These are phyloP conservation scores for Spodoptera exigua DNA, from an alignment of 2,888 invertebrate species.

Conservation along the genomic window DNA sequence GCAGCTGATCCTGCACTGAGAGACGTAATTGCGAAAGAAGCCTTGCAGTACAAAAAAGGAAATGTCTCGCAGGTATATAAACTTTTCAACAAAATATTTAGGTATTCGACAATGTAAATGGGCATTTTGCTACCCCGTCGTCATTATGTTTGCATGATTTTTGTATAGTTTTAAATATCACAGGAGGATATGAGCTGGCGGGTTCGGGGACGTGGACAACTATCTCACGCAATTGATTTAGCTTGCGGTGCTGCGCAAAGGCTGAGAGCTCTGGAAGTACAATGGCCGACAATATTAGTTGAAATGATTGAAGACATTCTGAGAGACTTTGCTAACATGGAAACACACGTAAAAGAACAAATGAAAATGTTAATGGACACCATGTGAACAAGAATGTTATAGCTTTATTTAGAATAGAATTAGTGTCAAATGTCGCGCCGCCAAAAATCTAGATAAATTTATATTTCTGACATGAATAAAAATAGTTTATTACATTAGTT, in stretches of 20 bases:
- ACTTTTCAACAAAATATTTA: background rate
- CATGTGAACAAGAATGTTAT: constrained; percentile 58
- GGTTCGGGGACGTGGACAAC: constrained; percentile 92
- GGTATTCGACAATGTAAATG: background rate
- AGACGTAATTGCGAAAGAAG: constrained; percentile 95
- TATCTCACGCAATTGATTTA: constrained; percentile 92
- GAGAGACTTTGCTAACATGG: constrained; percentile 94
- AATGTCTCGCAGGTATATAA: constrained; percentile 82
- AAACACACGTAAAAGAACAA: constrained; percentile 93
- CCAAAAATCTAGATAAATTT: constrained; percentile 44
- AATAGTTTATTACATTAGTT: constrained; percentile 8
- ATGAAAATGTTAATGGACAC: constrained; percentile 87
- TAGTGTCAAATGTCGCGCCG: constrained; percentile 53
- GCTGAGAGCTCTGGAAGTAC: constrained; percentile 92
- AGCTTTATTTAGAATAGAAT: constrained; percentile 38
- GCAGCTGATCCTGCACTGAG: constrained; percentile 93
- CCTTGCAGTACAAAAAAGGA: constrained; percentile 93
- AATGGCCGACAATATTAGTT: constrained; percentile 94
- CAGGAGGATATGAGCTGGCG: constrained; percentile 93
- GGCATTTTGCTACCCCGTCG: too few relatives aligned
- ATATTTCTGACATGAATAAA: constrained; percentile 11
- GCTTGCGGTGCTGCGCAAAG: constrained; percentile 94
- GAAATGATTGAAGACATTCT: constrained; percentile 94
- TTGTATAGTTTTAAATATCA: constrained; percentile 51
- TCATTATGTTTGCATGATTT: background rate